Base-by-base conservation (phyloP, 1,140 invertebrate species). In the Tetranychus cinnabarinus region DNA sequence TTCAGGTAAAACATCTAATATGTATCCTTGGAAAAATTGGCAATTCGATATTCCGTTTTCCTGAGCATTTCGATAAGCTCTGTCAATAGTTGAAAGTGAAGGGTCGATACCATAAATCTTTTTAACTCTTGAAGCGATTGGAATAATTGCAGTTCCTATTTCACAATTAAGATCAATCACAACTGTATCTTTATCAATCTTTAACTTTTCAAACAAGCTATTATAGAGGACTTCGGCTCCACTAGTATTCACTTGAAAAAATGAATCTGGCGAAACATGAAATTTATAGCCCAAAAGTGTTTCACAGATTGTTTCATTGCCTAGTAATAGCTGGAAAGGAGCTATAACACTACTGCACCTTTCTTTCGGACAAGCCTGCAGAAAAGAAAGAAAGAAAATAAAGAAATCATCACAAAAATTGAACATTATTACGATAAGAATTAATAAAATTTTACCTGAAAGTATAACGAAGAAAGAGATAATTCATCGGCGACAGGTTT, bases 111-210 rank as follows among this genome's bases (percentile, higher is more conserved):
- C n/a, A 6, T n/a, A 52, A 23, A 52, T n/a, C 31, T 59, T 36
- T 33, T 62, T 64, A 1, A 64, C 64, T 35, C 58, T 37, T 33
- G 34, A 59, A 3, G 91, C 82, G 69, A 97, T 42, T 35, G 45
- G 35, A 2, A 64, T 56, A n/a, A 90, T 89, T 68, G 97, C 95
- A 4, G 90, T 92, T 31, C 95, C 95, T 8, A 89, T 95, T 8
- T 95, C 95, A 71, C 92, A 97, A 70, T 91, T 98, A 61, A 97
- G 82, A 72, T 98, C 95, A 1, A 98, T 67, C 3, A 97, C 70
- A 2, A 82, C 81, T 0, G 82, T 85, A 6, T 82, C 72, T 12
- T 71, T 62, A 35, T 78, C 69, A 23, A 79, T 79, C 36, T 63
- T 62, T 37, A 63, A 57, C 61, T 88, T 69, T 15, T 89, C 82